Percentiles rank a stretch among this genome's conserved stretches.
Conservation (phyloP, 2,113 vertebrate species). For the Tinamus guttatus region DNA sequence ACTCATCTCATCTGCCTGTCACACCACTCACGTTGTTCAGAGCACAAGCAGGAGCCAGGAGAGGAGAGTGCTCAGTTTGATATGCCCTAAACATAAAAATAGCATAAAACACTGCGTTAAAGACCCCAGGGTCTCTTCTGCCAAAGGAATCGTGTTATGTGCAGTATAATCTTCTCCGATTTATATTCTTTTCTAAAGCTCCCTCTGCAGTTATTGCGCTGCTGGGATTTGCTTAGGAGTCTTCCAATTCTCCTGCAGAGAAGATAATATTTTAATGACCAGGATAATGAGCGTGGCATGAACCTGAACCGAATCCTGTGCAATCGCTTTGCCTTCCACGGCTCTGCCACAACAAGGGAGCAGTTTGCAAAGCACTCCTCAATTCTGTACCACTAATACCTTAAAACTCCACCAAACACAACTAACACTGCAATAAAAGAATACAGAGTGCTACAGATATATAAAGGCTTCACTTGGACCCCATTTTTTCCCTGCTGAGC, state of each 20-base stretch:
- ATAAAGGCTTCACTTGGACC: neutral
- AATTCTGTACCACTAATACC: neutral
- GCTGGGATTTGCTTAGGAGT: neutral
- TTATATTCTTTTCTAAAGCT: neutral
- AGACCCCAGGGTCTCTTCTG: neutral
- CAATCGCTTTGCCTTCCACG: neutral
- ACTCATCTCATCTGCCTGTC: neutral
- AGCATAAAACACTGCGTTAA: neutral
- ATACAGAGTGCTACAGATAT: neutral
- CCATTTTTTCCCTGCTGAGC: neutral
- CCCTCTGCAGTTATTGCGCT: neutral
- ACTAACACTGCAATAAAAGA: neutral
- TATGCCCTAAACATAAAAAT: neutral
- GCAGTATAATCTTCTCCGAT: neutral
- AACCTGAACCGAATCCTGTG: neutral
- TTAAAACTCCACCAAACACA: neutral
- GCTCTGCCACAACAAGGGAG: neutral
- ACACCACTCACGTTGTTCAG: fast-evolving
- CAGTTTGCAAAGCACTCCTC: neutral
- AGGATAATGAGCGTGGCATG: neutral
- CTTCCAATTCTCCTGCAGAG: neutral
- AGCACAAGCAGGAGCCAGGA: fast-evolving
- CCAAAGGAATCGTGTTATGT: neutral
- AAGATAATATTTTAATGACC: neutral
- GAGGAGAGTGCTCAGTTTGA: neutral